phyloP scores from a whole-genome alignment of 2,888 invertebrate species.

The Hyppa rectilinea region DNA sequence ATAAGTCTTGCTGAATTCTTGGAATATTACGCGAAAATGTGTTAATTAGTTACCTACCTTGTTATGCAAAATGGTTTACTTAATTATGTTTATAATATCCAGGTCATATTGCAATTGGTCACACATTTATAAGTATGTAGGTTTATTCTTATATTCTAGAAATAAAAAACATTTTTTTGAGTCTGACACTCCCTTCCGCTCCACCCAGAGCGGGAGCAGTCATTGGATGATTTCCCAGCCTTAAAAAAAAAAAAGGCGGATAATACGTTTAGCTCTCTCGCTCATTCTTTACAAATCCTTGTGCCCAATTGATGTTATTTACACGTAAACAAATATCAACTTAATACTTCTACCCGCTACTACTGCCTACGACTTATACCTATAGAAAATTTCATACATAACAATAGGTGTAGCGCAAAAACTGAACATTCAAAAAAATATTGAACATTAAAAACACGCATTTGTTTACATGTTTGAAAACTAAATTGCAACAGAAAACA shows the following conservation, averaged over 20 bases:
- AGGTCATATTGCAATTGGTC: conserved; percentile 22
- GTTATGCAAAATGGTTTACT: conserved; percentile 16
- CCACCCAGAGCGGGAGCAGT: no score
- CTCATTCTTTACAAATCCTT: background rate
- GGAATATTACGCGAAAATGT: background rate
- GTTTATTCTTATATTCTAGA: background rate
- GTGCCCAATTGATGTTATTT: background rate
- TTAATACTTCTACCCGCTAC: background rate
- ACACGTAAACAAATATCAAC: background rate
- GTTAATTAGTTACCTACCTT: background rate
- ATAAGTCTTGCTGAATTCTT: background rate
- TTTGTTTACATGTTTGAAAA: background rate
- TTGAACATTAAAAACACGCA: background rate
- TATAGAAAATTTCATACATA: background rate
- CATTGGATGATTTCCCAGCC: no score
- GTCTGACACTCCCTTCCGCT: no score
- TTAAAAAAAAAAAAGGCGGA: no score
- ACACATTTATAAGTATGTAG: conserved; percentile 12
- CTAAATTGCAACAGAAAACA: background rate
- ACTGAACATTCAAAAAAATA: no score
- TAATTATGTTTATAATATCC: conserved; percentile 6
- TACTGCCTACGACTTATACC: background rate
- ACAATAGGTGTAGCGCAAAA: background rate
- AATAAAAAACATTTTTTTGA: no score
- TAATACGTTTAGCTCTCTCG: no score